Evolutionary conservation across 2,888 invertebrate species (phyloP).

Genomic region (Schizotus pectinicornis): DNA sequence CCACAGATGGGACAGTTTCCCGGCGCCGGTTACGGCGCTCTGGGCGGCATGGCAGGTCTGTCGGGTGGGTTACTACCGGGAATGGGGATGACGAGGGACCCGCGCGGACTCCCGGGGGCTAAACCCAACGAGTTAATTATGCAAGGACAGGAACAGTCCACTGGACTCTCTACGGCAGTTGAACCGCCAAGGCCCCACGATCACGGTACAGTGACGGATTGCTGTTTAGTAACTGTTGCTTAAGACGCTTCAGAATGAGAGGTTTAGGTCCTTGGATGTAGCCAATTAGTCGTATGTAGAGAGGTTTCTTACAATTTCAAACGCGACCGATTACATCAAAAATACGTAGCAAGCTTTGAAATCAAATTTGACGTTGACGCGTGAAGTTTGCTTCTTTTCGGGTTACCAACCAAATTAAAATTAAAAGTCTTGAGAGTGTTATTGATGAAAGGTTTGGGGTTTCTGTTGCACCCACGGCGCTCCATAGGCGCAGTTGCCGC

Average conservation of each 20-base stretch:
- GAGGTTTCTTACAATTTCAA: too few species aligned
- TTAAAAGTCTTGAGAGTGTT: too few species aligned
- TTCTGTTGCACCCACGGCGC: too few species aligned
- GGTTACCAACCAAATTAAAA: too few species aligned
- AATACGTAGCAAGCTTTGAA: too few species aligned
- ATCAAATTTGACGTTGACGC: too few species aligned
- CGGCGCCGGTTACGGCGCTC: conserved; percentile 58
- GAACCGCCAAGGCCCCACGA: conserved; percentile 55
- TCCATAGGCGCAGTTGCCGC: too few species aligned
- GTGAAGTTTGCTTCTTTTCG: too few species aligned
- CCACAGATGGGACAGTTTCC: conserved; percentile 61
- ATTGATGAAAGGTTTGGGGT: too few species aligned
- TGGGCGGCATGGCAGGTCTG: conserved; percentile 57
- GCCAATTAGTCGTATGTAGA: too few species aligned
- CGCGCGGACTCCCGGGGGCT: conserved; percentile 41
- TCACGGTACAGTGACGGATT: conserved; percentile 55
- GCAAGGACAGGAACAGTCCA: conserved; percentile 50
- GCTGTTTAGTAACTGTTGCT: conserved; percentile 30
- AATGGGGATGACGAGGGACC: conserved; percentile 59
- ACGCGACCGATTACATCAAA: too few species aligned
- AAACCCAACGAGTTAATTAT: conserved; percentile 72
- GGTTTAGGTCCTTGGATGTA: too few species aligned
- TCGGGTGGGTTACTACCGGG: conserved; percentile 51
- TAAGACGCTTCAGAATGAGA: conserved; percentile 5
- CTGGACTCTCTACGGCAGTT: conserved; percentile 58